These are phyloP conservation scores for Philopotamus ludificatus DNA, from an alignment of 1,140 invertebrate species.

Conservation along the genomic window DNA sequence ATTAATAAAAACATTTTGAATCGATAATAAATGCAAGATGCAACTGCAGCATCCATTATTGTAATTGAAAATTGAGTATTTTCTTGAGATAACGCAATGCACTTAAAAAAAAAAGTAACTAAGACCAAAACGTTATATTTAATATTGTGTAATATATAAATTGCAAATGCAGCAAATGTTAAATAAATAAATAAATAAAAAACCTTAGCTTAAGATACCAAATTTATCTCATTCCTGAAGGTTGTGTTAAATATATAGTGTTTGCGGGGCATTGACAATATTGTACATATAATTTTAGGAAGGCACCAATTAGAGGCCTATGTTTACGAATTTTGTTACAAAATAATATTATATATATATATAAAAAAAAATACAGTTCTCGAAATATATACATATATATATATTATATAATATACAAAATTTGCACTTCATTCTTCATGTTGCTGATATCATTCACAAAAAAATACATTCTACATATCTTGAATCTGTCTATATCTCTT, in stretches of 20 bases:
- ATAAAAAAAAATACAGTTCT: too few relatives aligned
- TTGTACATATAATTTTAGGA: slow-evolving; percentile 39
- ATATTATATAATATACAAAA: slow-evolving; percentile 2
- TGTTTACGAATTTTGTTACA: slow-evolving; percentile 14
- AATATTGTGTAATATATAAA: too few relatives aligned
- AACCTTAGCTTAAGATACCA: not conserved
- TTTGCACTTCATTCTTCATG: not conserved
- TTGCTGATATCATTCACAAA: slow-evolving; percentile 43
- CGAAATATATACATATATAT: slow-evolving; percentile 25
- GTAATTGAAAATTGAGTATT: too few relatives aligned
- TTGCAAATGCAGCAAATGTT: too few relatives aligned
- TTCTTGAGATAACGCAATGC: too few relatives aligned
- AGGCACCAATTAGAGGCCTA: slow-evolving; percentile 35
- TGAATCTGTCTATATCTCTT: slow-evolving; percentile 31
- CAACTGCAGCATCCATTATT: too few relatives aligned
- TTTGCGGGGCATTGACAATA: slow-evolving; percentile 41
- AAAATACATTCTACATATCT: slow-evolving; percentile 48
- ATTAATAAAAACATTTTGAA: too few relatives aligned
- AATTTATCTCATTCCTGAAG: slow-evolving; percentile 38
- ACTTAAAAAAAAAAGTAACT: too few relatives aligned
- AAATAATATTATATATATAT: slow-evolving; percentile 13
- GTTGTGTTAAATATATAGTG: slow-evolving; percentile 41
- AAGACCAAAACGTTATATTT: too few relatives aligned
- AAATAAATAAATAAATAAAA: too few relatives aligned
- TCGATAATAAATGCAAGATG: too few relatives aligned